Evolutionary conservation across 2,113 vertebrate species (phyloP).

Genomic region (Catagonus wagneri): DNA sequence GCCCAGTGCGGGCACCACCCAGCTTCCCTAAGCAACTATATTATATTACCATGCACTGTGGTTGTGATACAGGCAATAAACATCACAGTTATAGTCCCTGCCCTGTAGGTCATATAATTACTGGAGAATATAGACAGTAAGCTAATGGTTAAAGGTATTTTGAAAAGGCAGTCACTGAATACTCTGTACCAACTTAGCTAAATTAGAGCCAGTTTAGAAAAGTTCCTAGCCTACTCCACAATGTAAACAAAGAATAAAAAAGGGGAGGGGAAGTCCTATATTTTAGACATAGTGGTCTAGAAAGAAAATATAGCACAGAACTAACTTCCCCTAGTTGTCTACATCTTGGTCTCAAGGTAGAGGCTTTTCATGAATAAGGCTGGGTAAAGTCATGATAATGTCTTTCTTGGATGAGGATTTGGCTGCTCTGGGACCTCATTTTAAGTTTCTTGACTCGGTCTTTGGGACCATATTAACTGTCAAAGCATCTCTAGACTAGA

Average conservation of each 20-base stretch:
- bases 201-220: background rate
- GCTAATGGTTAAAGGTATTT: background rate
- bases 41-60: background rate
- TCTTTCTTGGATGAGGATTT: background rate
- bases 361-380: background rate
- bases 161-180: background rate
- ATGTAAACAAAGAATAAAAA: background rate
- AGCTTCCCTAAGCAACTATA: background rate
- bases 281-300: background rate
- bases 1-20: too few relatives aligned
- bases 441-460: conserved; percentile 11
- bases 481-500: background rate
- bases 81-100: background rate
- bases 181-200: background rate
- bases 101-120: background rate
- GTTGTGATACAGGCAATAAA: background rate
- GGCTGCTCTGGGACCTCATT: background rate
- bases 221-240: background rate
- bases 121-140: background rate
- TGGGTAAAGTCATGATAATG: background rate
- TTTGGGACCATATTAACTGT: background rate
- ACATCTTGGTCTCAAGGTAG: background rate
- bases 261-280: background rate
- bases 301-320: background rate
- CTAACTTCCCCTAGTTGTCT: background rate